Evolutionary conservation across 2,797 vertebrate species (phyloP).

Genomic region (Pseudomugil tenellus): DNA sequence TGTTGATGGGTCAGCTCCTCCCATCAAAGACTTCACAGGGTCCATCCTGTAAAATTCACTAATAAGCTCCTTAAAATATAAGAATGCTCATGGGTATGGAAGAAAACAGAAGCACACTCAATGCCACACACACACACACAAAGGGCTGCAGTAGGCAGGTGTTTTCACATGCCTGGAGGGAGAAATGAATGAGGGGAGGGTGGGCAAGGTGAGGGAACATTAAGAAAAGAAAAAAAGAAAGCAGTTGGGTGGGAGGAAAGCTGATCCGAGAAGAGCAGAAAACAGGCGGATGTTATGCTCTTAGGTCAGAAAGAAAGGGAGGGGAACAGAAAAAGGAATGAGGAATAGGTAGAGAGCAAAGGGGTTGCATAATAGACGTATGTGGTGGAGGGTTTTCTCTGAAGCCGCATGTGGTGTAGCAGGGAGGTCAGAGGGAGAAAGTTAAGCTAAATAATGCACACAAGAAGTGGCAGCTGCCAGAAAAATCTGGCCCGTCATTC

Average conservation of each 20-base stretch:
- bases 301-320: conserved; percentile 40
- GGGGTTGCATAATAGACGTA: conserved; percentile 67
- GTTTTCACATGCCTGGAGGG: conserved; percentile 58
- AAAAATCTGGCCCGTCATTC: conserved; percentile 66
- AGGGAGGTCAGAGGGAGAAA: conserved; percentile 67
- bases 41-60: conserved; percentile 23
- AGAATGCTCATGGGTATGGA: conserved; percentile 14
- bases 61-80: conserved; percentile 33
- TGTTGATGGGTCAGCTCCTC: conserved; percentile 42
- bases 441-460: conserved; percentile 75
- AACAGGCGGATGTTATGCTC: conserved; percentile 32
- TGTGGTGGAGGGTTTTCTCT: conserved; percentile 62
- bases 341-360: conserved; percentile 33
- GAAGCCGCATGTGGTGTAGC: conserved; percentile 58
- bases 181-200: conserved; percentile 18
- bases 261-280: conserved; percentile 33
- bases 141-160: conserved; percentile 56
- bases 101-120: conserved; percentile 17
- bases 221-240: conserved; percentile 30
- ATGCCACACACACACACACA: conserved; percentile 28
- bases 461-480: conserved; percentile 79
- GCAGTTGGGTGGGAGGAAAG: conserved; percentile 13
- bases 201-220: conserved; percentile 15
- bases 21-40: conserved; percentile 37
- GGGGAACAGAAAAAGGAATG: conserved; percentile 19